A percentile compares a stretch with the other conserved stretches of the same genome.
phyloP scores from a whole-genome alignment of 1,140 invertebrate genomes.

The Drosophila ambigua region DNA sequence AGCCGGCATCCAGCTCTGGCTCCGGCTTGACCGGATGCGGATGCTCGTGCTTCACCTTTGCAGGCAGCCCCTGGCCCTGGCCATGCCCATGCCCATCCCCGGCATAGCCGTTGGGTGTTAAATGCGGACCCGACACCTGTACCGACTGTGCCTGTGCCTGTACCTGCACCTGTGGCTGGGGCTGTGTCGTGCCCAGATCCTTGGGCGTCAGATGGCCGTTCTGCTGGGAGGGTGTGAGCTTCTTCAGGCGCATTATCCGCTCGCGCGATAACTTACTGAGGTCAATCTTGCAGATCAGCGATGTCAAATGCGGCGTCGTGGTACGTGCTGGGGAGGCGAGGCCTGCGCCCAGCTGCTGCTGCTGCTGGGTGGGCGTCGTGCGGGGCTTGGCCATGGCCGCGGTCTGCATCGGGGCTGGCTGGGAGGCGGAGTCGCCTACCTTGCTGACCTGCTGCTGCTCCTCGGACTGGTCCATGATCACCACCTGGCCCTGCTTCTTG shows the following conservation, averaged over 20 bases:
- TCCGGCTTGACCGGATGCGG: conserved; percentile 72
- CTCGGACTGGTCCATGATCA: conserved; percentile 79
- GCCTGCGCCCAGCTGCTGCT: conserved; percentile 50
- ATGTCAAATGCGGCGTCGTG: conserved; percentile 59
- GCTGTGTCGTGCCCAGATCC: conserved; percentile 41
- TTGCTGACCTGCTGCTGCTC: conserved; percentile 60
- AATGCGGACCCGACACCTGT: too few species aligned
- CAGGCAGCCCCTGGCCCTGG: not conserved
- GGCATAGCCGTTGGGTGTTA: conserved; percentile 32
- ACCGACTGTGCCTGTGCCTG: too few species aligned
- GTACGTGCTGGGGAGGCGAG: conserved; percentile 66
- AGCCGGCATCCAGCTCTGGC: conserved; percentile 65
- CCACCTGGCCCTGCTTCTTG: conserved; percentile 84
- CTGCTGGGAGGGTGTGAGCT: conserved; percentile 49
- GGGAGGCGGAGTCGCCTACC: conserved; percentile 36
- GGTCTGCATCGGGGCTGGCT: not conserved
- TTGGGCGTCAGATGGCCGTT: conserved; percentile 76
- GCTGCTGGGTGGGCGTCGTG: conserved; percentile 59
- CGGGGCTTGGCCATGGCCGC: conserved; percentile 42
- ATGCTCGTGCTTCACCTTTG: conserved; percentile 69
- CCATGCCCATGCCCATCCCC: conserved; percentile 4
- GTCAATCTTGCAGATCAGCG: conserved; percentile 81
- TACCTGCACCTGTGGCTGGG: not conserved
- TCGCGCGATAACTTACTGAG: conserved; percentile 68
- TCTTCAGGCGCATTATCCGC: conserved; percentile 44